Conservation (phyloP, 2,113 vertebrate genomes). For the Atherinomorus stipes region DNA sequence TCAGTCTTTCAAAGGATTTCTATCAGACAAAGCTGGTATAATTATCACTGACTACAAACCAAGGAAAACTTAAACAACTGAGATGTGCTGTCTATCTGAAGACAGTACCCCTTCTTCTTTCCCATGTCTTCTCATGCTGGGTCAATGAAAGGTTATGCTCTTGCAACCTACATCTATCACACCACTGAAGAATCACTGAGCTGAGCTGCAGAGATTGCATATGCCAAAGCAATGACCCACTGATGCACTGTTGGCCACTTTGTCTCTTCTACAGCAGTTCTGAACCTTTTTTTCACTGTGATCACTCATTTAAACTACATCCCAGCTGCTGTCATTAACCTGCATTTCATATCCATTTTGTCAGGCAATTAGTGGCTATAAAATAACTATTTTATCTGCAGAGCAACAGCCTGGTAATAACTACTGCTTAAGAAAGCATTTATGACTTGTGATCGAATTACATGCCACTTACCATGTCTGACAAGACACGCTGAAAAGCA, state of each 20-base stretch:
- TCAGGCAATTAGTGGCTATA: background rate
- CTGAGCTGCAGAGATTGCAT: background rate
- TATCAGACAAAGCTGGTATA: too few relatives aligned
- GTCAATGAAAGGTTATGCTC: background rate
- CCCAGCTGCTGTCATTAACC: background rate
- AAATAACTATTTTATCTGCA: background rate
- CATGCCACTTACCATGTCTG: background rate
- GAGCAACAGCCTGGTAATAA: slow-evolving; percentile 3
- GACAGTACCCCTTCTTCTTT: background rate
- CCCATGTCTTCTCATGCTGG: too few relatives aligned
- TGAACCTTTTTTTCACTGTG: background rate
- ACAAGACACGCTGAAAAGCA: background rate
- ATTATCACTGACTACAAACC: too few relatives aligned
- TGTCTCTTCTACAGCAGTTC: background rate
- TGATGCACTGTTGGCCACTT: background rate
- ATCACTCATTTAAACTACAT: background rate
- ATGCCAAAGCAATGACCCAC: background rate
- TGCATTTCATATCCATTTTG: background rate
- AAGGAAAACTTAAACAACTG: too few relatives aligned
- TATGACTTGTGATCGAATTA: slow-evolving; percentile 7
- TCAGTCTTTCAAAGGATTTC: too few relatives aligned
- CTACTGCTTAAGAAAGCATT: background rate
- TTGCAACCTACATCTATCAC: background rate
- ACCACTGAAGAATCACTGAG: background rate
- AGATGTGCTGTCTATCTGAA: too few relatives aligned